Percentiles rank a stretch among this genome's conserved stretches.
Conservation (phyloP, 1,140 invertebrate genomes). For the Macrotrachela quadricornifera region DNA sequence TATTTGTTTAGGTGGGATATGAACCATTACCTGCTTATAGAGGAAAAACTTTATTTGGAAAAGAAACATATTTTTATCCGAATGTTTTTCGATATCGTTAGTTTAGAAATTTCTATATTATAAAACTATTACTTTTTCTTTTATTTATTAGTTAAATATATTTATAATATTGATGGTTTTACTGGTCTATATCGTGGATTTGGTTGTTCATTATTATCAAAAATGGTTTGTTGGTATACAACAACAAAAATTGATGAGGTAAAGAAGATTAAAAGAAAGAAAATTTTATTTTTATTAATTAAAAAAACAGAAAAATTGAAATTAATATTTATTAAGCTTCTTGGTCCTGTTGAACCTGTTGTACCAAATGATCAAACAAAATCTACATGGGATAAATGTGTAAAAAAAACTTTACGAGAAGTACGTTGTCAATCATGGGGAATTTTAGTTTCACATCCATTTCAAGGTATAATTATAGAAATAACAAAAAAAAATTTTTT, state of each 20-base stretch:
- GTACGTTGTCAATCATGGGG: constrained; percentile 2
- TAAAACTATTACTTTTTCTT: background rate
- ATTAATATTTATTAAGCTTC: too few species aligned
- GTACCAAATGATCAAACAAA: too few species aligned
- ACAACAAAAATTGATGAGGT: background rate
- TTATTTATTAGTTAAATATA: constrained; percentile 6
- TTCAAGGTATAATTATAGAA: background rate
- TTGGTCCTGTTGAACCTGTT: too few species aligned
- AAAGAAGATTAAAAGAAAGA: too few species aligned
- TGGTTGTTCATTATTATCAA: background rate
- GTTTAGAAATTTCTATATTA: background rate
- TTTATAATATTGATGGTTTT: constrained; percentile 5
- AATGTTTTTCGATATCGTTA: constrained; percentile 4
- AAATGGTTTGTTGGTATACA: background rate
- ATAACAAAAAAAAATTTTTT: too few species aligned
- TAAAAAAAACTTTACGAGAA: background rate
- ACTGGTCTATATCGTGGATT: constrained; percentile 5
- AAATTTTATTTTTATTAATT: too few species aligned
- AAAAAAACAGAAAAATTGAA: too few species aligned
- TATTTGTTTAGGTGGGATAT: background rate
- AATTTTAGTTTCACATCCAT: constrained; percentile 2
- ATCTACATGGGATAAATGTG: too few species aligned
- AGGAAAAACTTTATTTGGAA: constrained; percentile 5
- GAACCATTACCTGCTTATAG: constrained; percentile 7
- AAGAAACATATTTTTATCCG: constrained; percentile 7